These are phyloP conservation scores for Metaphire vulgaris DNA, from an alignment of 1,140 invertebrate species.

Conservation along the genomic window DNA sequence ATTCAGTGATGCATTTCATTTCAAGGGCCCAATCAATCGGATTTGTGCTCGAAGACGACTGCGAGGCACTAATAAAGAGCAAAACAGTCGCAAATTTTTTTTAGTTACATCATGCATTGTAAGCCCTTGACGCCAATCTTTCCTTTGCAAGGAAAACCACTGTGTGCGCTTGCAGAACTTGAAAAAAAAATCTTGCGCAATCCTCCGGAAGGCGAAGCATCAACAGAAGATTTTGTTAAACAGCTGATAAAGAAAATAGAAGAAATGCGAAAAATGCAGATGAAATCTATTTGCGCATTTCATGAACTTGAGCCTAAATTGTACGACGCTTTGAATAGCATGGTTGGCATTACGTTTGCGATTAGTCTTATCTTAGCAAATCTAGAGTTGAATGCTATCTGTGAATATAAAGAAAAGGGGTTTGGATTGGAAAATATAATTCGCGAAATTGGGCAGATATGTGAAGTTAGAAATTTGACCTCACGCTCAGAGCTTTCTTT, in stretches of 20 bases:
- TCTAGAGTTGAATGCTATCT: too few species aligned
- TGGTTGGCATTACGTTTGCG: too few species aligned
- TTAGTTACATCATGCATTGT: not conserved
- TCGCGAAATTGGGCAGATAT: not conserved
- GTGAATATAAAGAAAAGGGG: not conserved
- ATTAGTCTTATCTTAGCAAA: too few species aligned
- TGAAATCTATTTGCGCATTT: not conserved
- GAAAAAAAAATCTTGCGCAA: not conserved
- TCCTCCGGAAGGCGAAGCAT: not conserved
- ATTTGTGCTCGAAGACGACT: not conserved
- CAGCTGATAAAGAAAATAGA: conserved; percentile 1
- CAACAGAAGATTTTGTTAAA: not conserved
- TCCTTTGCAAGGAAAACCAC: not conserved
- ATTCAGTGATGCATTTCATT: not conserved
- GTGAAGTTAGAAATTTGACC: conserved; percentile 1
- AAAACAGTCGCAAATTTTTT: not conserved
- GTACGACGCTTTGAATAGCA: not conserved
- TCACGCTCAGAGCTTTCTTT: too few species aligned
- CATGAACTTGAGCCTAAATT: not conserved
- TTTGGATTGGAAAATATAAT: conserved; percentile 1
- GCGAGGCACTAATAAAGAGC: not conserved
- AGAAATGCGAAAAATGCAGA: not conserved
- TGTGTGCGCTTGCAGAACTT: not conserved
- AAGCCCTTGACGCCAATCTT: not conserved
- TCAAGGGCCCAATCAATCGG: not conserved